phyloP scores from a whole-genome alignment of 2,797 vertebrate genomes.

The Neopelma chrysocephalum region DNA sequence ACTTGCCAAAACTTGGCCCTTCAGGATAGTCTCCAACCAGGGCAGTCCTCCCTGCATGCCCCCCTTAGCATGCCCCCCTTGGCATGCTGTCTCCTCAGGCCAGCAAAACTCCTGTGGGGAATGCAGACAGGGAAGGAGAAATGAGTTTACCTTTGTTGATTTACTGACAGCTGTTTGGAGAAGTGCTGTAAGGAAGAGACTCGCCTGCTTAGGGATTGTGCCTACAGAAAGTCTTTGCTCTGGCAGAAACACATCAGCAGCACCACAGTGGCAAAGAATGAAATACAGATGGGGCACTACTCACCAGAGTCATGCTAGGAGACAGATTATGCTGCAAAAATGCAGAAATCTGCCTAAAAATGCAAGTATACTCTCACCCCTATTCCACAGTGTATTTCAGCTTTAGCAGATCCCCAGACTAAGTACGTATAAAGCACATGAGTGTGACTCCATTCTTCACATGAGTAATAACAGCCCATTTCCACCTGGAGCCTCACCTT shows the following conservation, averaged over 20 bases:
- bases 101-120: background rate
- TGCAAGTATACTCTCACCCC: background rate
- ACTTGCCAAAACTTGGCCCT: background rate
- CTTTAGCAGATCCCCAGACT: background rate
- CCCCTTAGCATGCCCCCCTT: rapidly evolving
- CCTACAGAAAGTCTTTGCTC: background rate
- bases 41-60: rapidly evolving
- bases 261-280: rapidly evolving
- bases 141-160: background rate
- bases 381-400: background rate
- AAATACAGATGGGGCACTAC: background rate
- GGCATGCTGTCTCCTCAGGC: background rate
- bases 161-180: background rate
- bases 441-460: background rate
- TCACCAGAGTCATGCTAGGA: background rate
- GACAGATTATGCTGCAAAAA: background rate
- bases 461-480: background rate
- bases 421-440: background rate
- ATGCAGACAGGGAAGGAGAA: background rate
- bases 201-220: rapidly evolving
- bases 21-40: background rate
- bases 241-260: background rate
- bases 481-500: background rate
- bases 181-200: background rate
- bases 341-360: background rate